A percentile compares a stretch with the other conserved stretches of the same genome.
phyloP scores from a whole-genome alignment of 2,797 vertebrate species.

The Heterohyrax brucei region DNA sequence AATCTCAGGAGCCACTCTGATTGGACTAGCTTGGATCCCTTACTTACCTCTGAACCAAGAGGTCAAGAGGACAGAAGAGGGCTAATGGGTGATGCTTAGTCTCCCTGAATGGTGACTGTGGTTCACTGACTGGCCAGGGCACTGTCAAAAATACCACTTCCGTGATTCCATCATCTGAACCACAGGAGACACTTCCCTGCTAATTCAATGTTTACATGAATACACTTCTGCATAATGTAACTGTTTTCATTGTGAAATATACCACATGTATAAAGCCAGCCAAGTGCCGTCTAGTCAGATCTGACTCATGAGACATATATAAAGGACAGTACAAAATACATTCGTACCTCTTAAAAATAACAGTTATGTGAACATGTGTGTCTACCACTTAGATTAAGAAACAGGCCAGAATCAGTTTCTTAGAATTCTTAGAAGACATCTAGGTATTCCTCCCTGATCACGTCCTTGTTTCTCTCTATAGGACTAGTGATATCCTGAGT shows the following conservation, averaged over 20 bases:
- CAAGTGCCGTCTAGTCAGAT: too few species aligned
- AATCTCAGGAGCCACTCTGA: neutral
- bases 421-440: conserved; percentile 6
- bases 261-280: neutral
- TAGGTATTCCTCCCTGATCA: neutral
- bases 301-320: neutral
- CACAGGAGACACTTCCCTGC: neutral
- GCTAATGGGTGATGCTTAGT: neutral
- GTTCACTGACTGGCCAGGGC: neutral
- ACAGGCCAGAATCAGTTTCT: neutral
- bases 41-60: neutral
- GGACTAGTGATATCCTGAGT: neutral
- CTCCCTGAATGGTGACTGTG: neutral
- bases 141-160: neutral
- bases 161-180: neutral
- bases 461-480: neutral
- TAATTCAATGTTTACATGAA: conserved; percentile 54
- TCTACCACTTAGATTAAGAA: conserved; percentile 29
- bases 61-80: neutral
- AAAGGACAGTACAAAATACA: conserved; percentile 12
- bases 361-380: neutral
- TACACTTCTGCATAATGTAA: conserved; percentile 44
- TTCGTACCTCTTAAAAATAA: conserved; percentile 51
- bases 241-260: conserved; percentile 49
- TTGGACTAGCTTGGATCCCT: neutral